phyloP scores from a whole-genome alignment of 1,140 invertebrate species.

The Harlomillsia oculata region DNA sequence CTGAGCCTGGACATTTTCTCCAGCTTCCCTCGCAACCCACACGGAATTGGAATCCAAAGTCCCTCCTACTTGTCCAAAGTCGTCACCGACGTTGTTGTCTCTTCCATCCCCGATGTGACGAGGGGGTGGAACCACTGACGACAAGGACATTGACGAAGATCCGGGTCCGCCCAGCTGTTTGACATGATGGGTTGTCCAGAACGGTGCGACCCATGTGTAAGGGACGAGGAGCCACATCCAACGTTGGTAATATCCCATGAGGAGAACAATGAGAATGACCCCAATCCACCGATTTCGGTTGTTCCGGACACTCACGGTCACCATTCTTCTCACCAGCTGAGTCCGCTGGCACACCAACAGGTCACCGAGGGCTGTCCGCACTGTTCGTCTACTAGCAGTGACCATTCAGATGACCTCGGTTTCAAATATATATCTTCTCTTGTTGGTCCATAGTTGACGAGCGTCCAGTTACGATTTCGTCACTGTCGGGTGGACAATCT shows the following conservation, averaged over 20 bases:
- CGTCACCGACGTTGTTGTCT: neutral
- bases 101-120: neutral
- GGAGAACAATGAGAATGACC: slow-evolving; percentile 3
- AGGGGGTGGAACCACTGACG: neutral
- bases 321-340: too few relatives aligned
- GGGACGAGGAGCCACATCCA: neutral
- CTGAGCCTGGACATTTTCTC: too few relatives aligned
- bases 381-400: too few relatives aligned
- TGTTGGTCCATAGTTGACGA: too few relatives aligned
- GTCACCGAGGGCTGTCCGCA: too few relatives aligned
- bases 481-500: too few relatives aligned
- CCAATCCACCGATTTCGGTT: neutral
- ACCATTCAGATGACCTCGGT: too few relatives aligned
- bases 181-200: neutral
- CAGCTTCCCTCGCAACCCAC: neutral
- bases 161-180: neutral
- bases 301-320: neutral
- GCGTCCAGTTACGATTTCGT: too few relatives aligned
- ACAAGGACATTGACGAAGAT: neutral
- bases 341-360: too few relatives aligned
- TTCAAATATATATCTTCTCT: too few relatives aligned
- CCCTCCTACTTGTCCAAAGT: neutral
- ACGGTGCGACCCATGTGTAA: neutral
- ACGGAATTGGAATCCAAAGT: neutral
- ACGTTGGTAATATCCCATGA: slow-evolving; percentile 12